A percentile compares a stretch with the other conserved stretches of the same genome.
Evolutionary conservation across 1,140 invertebrate genomes (phyloP).

Genomic region (Himalopsyche phryganea): DNA sequence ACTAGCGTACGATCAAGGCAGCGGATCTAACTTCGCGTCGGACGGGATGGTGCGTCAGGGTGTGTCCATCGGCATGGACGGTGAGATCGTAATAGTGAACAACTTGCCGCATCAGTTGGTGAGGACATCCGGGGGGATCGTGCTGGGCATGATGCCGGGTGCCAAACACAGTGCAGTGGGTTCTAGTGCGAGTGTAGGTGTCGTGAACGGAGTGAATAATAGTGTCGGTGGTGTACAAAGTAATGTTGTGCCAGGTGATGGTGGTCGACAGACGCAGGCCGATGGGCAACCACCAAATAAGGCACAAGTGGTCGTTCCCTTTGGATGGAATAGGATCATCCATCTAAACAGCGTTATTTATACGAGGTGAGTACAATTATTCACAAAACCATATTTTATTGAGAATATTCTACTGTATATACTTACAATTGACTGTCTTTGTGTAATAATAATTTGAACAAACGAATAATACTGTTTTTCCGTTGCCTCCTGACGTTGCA

Average conservation of each 20-base stretch:
- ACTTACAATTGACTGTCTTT: not conserved
- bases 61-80: constrained; percentile 14
- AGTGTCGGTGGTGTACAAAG: constrained; percentile 17
- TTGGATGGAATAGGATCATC: constrained; percentile 50
- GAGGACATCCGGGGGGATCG: constrained; percentile 47
- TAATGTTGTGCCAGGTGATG: constrained; percentile 7
- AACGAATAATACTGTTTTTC: too few relatives aligned
- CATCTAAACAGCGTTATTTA: constrained; percentile 47
- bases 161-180: constrained; percentile 35
- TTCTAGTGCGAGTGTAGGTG: constrained; percentile 29
- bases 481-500: too few relatives aligned
- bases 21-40: not conserved
- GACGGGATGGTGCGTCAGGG: constrained; percentile 17
- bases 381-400: not conserved
- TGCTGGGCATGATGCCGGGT: constrained; percentile 44
- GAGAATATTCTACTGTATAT: not conserved
- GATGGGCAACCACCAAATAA: constrained; percentile 1
- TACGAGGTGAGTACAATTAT: constrained; percentile 40
- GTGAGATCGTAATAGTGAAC: constrained; percentile 30
- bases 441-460: too few relatives aligned
- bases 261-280: constrained; percentile 5
- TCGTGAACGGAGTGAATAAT: constrained; percentile 23
- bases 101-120: constrained; percentile 42
- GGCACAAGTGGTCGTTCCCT: constrained; percentile 45
- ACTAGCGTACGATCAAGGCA: not conserved